Evolutionary conservation across 2,797 vertebrate genomes (phyloP).

Genomic region (Anguilla megastoma): DNA sequence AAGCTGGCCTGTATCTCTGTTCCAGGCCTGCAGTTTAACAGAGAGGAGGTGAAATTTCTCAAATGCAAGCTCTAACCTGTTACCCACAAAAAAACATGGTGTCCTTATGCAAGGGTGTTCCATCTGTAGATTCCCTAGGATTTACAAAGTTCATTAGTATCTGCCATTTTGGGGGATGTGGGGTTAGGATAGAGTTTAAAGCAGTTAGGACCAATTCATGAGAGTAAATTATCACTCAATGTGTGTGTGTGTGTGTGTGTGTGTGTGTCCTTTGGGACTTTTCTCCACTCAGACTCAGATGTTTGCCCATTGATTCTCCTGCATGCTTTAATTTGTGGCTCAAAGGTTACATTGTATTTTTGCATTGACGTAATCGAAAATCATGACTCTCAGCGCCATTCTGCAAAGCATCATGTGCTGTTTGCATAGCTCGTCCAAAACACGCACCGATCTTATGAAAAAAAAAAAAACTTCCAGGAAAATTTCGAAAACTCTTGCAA

Average conservation of each 20-base stretch:
- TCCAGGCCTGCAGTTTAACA: slow-evolving; percentile 61
- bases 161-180: no score
- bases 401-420: background rate
- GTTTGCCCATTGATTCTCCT: background rate
- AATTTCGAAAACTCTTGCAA: background rate
- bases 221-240: background rate
- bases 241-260: background rate
- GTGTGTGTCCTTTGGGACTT: background rate
- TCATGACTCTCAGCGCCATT: background rate
- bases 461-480: background rate
- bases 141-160: background rate
- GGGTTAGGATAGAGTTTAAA: background rate
- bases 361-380: background rate
- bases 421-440: background rate
- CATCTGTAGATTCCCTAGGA: background rate
- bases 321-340: background rate
- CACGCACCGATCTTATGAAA: background rate
- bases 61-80: slow-evolving; percentile 74
- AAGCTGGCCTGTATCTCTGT: slow-evolving; percentile 53
- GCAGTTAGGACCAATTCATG: background rate
- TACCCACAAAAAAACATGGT: slow-evolving; percentile 44
- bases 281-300: no score
- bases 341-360: background rate
- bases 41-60: slow-evolving; percentile 65
- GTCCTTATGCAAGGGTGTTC: slow-evolving; percentile 26